Evolutionary conservation across 1,140 invertebrate genomes (phyloP), one percentile per base, ranked within the genome.

Genomic region (Popillia japonica): DNA sequence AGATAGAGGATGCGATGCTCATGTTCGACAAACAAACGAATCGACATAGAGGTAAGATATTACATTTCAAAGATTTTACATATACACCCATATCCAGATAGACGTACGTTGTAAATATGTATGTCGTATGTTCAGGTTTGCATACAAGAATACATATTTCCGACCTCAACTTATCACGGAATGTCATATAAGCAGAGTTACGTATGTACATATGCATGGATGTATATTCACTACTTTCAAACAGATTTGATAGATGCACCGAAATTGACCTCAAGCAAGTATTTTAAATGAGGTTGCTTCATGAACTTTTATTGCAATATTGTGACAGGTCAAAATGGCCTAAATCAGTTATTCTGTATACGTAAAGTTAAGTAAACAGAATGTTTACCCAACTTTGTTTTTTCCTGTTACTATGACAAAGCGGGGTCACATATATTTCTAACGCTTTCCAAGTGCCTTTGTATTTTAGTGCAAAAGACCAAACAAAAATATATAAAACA

Each of bases 21-120:
- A 99, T 99, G 98, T 99, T 99, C 89, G 98, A 99, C 90, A 99
- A 99, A 92, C 96, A 98, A 88, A 99, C 98, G 84, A 99, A 99
- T 91, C 95, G 98, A 90, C 98, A 99, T 91, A 96, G 98, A 97
- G 98, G 98, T 99, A 91, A 96, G 95, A 74, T 34, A 68, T 48
- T 48, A 48, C 44, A 48, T 48, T 48, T 20, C 6, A 27, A 40
- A 20, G 22, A 48, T n/a, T 48, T 48, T 48, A 42, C 41, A 42
- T 42, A 42, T 42, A 6, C 41, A 42, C 41, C 10, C 41, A 42
- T 10, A 42, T 42, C 10, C 41, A 42, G 10, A 42, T 42, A 42
- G 41, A 42, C 41, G 41, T 10, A 48, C n/a, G 3, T 3, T 48
- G 44, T 11, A 48, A 9, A 68, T 34, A 68, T 34, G 61, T 22